phyloP scores from a whole-genome alignment of 2,888 invertebrate species.

The Malacosoma neustria region DNA sequence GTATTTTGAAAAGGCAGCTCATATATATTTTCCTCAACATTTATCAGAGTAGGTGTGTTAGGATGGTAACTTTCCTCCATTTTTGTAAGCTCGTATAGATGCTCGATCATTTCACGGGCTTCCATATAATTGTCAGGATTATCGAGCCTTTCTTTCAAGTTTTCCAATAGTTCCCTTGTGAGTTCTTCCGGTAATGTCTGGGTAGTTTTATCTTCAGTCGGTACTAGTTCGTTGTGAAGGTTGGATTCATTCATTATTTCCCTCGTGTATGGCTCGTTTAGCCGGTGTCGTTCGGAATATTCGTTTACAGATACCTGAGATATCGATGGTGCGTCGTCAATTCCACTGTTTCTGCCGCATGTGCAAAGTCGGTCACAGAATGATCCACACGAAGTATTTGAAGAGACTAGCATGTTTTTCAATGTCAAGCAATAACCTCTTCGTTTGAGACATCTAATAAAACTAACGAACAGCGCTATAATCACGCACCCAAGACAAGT shows the following conservation, averaged over 20 bases:
- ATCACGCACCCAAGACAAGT: conserved; percentile 66
- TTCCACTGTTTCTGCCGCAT: conserved; percentile 55
- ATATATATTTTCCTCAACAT: conserved; percentile 74
- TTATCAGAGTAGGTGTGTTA: conserved; percentile 31
- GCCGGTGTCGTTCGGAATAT: conserved; percentile 76
- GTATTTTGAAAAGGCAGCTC: conserved; percentile 74
- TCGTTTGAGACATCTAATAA: conserved; percentile 73
- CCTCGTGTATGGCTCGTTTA: conserved; percentile 71
- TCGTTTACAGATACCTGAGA: conserved; percentile 77
- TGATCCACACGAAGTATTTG: conserved; percentile 44
- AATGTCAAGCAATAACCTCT: conserved; percentile 68
- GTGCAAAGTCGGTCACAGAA: conserved; percentile 49
- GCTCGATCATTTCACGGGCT: conserved; percentile 85
- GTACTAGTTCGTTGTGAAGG: conserved; percentile 32
- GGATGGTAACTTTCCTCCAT: conserved; percentile 79
- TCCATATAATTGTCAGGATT: conserved; percentile 83
- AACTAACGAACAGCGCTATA: conserved; percentile 68
- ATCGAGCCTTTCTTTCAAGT: conserved; percentile 79
- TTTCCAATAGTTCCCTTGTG: conserved; percentile 81
- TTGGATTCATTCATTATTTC: conserved; percentile 43
- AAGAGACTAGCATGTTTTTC: conserved; percentile 52
- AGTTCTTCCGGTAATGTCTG: conserved; percentile 84
- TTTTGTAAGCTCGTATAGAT: conserved; percentile 83
- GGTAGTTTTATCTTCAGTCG: conserved; percentile 77
- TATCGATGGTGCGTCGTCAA: conserved; percentile 76